phyloP scores from a whole-genome alignment of 2,797 vertebrate genomes.

The Pogoniulus pusillus region DNA sequence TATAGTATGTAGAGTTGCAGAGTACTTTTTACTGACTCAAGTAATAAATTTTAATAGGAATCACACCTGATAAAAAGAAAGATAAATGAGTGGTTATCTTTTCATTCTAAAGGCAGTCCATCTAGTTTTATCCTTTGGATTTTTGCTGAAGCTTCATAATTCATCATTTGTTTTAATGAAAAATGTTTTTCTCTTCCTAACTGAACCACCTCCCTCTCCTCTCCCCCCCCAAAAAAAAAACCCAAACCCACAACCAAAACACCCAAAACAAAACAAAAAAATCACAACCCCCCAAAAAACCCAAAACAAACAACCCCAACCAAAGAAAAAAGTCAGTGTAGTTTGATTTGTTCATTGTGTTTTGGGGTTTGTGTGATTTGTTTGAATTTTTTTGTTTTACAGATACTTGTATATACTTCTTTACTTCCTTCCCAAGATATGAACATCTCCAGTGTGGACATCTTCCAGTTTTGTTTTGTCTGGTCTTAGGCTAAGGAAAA shows the following conservation, averaged over 20 bases:
- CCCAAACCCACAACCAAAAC: too few species aligned
- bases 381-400: not conserved
- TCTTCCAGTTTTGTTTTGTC: not conserved
- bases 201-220: too few species aligned
- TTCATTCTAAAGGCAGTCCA: not conserved
- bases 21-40: not conserved
- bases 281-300: too few species aligned
- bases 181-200: not conserved
- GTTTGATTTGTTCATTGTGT: not conserved
- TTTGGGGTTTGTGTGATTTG: not conserved
- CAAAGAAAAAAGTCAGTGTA: too few species aligned
- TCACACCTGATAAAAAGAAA: not conserved
- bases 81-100: not conserved
- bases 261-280: too few species aligned
- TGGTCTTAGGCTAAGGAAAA: not conserved
- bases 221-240: not conserved
- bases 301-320: too few species aligned
- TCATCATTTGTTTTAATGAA: fast-evolving
- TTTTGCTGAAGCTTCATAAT: not conserved
- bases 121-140: not conserved
- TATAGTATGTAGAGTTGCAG: not conserved
- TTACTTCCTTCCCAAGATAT: too few species aligned
- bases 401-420: not conserved
- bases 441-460: too few species aligned
- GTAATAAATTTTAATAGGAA: not conserved